Evolutionary conservation across 2,888 invertebrate species (phyloP), one percentile per base, ranked within the genome.

Genomic region (Tenthredo mesomela): DNA sequence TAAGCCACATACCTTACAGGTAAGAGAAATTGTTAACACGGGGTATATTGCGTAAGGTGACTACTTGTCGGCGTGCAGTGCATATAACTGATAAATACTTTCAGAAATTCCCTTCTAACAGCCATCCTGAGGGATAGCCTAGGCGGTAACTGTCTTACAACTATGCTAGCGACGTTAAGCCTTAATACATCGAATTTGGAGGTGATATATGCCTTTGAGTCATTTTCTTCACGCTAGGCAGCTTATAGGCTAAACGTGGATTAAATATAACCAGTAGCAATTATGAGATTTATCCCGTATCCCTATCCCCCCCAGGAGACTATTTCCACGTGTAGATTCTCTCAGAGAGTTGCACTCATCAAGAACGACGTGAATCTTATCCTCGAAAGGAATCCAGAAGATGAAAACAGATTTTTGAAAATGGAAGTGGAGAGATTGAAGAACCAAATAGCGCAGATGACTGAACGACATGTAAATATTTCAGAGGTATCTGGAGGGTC

Each of bases 21-120:
- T 93, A 47, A 85, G 47, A 9, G 80, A 78, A 58, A 84, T 82
- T 61, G 18, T 70, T 75, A 70, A 50, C 50, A 75, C 47, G 18
- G 25, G 47, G 21, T 18, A 61, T 43, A 54, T 82, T 67, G n/a
- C 80, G 75, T 33, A 82, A 84, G 77, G 33, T 15, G 67, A 67
- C 67, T 67, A 67, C 67, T 67, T 78, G 50, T 77, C 77, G n/a
- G 29, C 33, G 50, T 18, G 50, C 21, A 6, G 58, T 61, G 21
- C 25, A 9, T 61, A n/a, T 80, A 40, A 61, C 40, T 37, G 40
- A 10, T 80, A 91, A 90, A 85, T 89, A 93, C 94, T 15, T 94
- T 93, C 88, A 92, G 95, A 88, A 95, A 95, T 91, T 95, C 94
- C 43, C 91, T 94, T 89, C 93, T 95, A 90, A 95, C 95, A 1